Evolutionary conservation across 1,140 invertebrate genomes (phyloP).

Genomic region (Lethocerus indicus): DNA sequence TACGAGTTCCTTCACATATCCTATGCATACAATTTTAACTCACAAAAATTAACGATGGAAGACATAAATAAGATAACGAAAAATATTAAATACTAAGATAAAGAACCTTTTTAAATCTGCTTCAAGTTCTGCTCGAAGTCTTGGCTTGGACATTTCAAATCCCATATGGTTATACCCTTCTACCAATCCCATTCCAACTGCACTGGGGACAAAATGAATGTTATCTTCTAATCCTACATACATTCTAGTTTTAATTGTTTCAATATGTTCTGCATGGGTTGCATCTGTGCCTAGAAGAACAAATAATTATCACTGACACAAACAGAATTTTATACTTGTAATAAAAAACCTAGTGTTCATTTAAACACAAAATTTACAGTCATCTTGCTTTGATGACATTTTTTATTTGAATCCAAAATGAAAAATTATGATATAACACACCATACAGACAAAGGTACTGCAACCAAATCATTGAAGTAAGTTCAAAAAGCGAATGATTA

Average conservation of each 20-base stretch:
- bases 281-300: constrained; percentile 67
- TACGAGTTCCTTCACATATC: constrained; percentile 69
- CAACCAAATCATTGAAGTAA: no score
- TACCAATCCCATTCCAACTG: constrained; percentile 90
- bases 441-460: no score
- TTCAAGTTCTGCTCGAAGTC: constrained; percentile 80
- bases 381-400: no score
- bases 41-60: not conserved
- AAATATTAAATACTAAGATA: not conserved
- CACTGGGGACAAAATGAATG: constrained; percentile 70
- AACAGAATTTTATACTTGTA: not conserved
- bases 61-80: not conserved
- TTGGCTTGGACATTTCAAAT: constrained; percentile 77
- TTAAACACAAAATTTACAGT: no score
- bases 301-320: not conserved
- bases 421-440: not conserved
- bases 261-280: constrained; percentile 98
- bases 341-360: no score
- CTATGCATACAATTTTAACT: constrained; percentile 25
- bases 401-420: not conserved
- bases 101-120: constrained; percentile 64
- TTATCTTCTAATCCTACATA: constrained; percentile 69
- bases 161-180: constrained; percentile 95
- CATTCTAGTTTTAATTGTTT: constrained; percentile 78
- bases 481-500: no score